Percentiles rank a stretch among this genome's conserved stretches.
Evolutionary conservation across 1,140 invertebrate species (phyloP).

Genomic region (Monochamus saltuarius): DNA sequence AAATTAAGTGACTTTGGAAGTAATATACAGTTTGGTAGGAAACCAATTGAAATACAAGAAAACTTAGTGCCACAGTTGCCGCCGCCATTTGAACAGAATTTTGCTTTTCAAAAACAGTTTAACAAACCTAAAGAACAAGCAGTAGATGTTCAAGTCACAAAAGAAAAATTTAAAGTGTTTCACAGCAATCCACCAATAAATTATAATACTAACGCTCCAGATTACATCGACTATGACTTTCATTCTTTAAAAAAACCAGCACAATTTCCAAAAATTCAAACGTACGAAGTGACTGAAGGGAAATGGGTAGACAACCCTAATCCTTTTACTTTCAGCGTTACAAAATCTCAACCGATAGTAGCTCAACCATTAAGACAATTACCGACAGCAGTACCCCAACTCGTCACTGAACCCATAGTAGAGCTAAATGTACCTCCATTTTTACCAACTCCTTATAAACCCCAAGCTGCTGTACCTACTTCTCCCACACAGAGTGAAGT

Average conservation of each 20-base stretch:
- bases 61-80: constrained; percentile 30
- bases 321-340: constrained; percentile 24
- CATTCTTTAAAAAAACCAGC: constrained; percentile 21
- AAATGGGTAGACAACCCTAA: constrained; percentile 41
- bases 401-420: constrained; percentile 23
- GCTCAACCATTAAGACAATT: constrained; percentile 16
- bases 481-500: constrained; percentile 47
- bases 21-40: neutral
- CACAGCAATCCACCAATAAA: constrained; percentile 35
- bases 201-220: constrained; percentile 22
- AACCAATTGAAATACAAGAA: constrained; percentile 16
- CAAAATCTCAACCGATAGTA: constrained; percentile 14
- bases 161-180: constrained; percentile 46
- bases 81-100: constrained; percentile 21
- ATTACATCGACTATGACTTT: constrained; percentile 34
- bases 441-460: constrained; percentile 49
- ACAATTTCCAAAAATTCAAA: constrained; percentile 32
- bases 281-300: constrained; percentile 48
- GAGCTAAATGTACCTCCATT: constrained; percentile 38
- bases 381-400: constrained; percentile 18
- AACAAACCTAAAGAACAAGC: constrained; percentile 24
- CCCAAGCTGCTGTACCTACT: constrained; percentile 39
- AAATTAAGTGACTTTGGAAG: no score
- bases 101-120: constrained; percentile 8
- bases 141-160: constrained; percentile 46